Evolutionary conservation across 2,888 invertebrate genomes (phyloP).

Genomic region (Brachypalpus laphriformis): DNA sequence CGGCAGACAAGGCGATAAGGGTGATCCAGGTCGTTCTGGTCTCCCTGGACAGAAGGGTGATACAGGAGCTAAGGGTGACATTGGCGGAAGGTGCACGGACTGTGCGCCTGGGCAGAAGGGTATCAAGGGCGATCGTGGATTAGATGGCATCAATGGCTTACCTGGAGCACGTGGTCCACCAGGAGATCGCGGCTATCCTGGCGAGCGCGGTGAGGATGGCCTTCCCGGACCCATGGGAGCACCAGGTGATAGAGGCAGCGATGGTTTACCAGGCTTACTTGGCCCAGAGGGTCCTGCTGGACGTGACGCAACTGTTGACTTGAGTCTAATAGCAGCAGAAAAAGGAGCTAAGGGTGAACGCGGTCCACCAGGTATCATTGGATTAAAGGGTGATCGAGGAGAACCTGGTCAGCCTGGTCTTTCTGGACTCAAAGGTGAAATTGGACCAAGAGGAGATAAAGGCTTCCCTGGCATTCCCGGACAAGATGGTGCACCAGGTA

Average conservation of each 20-base stretch:
- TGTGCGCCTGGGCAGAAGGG: conserved; percentile 91
- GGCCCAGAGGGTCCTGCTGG: conserved; percentile 88
- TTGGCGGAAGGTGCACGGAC: conserved; percentile 90
- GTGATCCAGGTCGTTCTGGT: conserved; percentile 88
- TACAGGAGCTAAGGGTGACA: conserved; percentile 90
- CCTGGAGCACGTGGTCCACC: conserved; percentile 89
- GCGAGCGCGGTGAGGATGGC: conserved; percentile 89
- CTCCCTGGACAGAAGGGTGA: conserved; percentile 85
- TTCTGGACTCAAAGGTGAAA: conserved; percentile 88
- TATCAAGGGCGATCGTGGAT: conserved; percentile 89
- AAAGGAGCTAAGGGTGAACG: conserved; percentile 88
- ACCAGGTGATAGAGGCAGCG: conserved; percentile 80
- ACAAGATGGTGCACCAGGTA: conserved; percentile 88
- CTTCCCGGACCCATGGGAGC: conserved; percentile 84
- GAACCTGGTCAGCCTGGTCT: conserved; percentile 87
- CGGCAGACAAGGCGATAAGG: conserved; percentile 88
- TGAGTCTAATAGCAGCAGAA: conserved; percentile 83
- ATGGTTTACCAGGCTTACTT: conserved; percentile 85
- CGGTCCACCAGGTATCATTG: conserved; percentile 86
- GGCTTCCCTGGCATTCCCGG: conserved; percentile 89
- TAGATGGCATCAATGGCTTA: conserved; percentile 87
- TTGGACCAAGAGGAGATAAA: conserved; percentile 87
- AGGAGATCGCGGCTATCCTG: conserved; percentile 88
- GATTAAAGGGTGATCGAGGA: conserved; percentile 88
- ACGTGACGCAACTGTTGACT: conserved; percentile 84